A percentile compares a stretch with the other conserved stretches of the same genome.
These are phyloP conservation scores for Dolichotis patagonum DNA, from an alignment of 2,113 vertebrate genomes.

Conservation along the genomic window DNA sequence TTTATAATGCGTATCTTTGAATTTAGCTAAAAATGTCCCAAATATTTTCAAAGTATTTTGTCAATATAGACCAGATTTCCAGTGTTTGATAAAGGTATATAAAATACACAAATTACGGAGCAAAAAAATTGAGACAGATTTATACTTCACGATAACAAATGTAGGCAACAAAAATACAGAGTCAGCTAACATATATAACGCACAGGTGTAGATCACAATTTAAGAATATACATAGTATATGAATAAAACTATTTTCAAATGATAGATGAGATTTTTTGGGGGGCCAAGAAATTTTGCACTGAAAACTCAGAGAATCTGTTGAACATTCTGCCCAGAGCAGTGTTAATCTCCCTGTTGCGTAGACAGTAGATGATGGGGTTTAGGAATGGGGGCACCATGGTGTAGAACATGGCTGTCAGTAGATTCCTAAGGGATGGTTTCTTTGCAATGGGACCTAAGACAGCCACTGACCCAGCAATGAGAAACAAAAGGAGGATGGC, in stretches of 20 bases:
- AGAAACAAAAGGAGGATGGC: not conserved
- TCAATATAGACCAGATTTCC: not conserved
- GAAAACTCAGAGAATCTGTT: not conserved
- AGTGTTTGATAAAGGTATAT: not conserved
- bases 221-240: too few relatives aligned
- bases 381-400: too few relatives aligned
- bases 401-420: not conserved
- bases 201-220: too few relatives aligned
- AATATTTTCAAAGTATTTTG: not conserved
- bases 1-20: not conserved
- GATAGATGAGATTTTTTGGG: too few relatives aligned
- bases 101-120: not conserved
- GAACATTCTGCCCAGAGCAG: not conserved
- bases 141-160: too few relatives aligned
- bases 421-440: not conserved
- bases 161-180: too few relatives aligned
- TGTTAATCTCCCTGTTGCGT: not conserved
- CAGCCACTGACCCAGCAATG: not conserved
- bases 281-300: too few relatives aligned
- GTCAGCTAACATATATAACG: too few relatives aligned
- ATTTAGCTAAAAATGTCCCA: not conserved
- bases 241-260: too few relatives aligned
- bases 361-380: not conserved
- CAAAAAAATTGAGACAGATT: too few relatives aligned
- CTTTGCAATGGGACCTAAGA: not conserved